Evolutionary conservation across 2,888 invertebrate genomes (phyloP).

Genomic region (Mythimna loreyi): DNA sequence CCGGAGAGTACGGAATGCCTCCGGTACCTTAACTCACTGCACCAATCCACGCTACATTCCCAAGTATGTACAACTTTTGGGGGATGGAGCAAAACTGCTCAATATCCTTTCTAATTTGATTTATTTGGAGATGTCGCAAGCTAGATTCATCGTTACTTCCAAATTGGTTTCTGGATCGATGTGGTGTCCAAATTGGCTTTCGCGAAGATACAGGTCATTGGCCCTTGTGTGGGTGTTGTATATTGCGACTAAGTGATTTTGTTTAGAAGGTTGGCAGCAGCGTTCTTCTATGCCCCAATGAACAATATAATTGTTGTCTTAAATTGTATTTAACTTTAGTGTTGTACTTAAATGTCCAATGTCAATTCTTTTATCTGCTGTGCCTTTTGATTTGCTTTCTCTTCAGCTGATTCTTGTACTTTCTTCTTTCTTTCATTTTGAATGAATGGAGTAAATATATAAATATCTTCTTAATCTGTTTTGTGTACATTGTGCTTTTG

Average conservation of each 20-base stretch:
- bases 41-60: constrained; percentile 28
- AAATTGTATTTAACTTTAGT: constrained; percentile 29
- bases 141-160: constrained; percentile 36
- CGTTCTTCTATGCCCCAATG: constrained; percentile 46
- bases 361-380: constrained; percentile 9
- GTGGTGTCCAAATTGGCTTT: constrained; percentile 31
- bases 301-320: constrained; percentile 25
- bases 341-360: constrained; percentile 5
- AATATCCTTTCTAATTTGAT: constrained; percentile 37
- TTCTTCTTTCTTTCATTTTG: constrained; percentile 12
- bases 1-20: constrained; percentile 50
- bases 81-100: constrained; percentile 49
- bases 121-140: constrained; percentile 29
- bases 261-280: constrained; percentile 37
- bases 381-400: constrained; percentile 28
- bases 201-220: constrained; percentile 27
- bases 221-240: constrained; percentile 35
- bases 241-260: constrained; percentile 29
- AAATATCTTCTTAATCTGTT: background rate
- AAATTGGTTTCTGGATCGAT: constrained; percentile 40
- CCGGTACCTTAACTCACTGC: constrained; percentile 46
- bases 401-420: background rate
- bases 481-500: background rate
- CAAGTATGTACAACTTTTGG: constrained; percentile 48
- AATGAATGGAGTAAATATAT: background rate